phyloP scores from a whole-genome alignment of 2,888 invertebrate species.

The Calameuta pallipes region DNA sequence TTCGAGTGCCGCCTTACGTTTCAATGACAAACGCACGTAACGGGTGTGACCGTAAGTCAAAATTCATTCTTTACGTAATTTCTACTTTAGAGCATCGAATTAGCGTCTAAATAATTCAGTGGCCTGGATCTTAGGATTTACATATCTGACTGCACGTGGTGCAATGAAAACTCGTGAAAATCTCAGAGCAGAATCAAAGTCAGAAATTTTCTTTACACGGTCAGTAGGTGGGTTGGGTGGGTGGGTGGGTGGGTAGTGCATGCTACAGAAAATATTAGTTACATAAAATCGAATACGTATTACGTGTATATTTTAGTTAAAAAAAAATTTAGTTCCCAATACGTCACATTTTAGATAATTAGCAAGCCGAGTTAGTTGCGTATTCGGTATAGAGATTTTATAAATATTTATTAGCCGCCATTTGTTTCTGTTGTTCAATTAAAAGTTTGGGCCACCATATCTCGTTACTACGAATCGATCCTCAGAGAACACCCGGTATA shows the following conservation, averaged over 20 bases:
- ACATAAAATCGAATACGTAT: not conserved
- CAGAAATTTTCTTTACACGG: not conserved
- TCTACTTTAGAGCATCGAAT: not conserved
- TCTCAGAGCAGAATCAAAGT: not conserved
- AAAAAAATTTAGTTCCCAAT: not conserved
- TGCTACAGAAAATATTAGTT: not conserved
- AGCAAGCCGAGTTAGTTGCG: too few species aligned
- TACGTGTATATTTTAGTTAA: not conserved
- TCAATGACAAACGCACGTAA: not conserved
- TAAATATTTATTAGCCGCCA: too few species aligned
- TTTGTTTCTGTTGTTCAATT: too few species aligned
- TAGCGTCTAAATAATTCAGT: constrained; percentile 34
- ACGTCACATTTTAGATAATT: not conserved
- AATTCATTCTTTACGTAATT: not conserved
- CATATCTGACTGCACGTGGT: not conserved
- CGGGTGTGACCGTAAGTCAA: not conserved
- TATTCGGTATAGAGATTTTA: not conserved
- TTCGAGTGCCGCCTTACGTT: not conserved
- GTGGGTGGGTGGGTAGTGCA: too few species aligned
- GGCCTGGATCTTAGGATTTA: constrained; percentile 39
- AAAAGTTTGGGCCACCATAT: not conserved
- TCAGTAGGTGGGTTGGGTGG: not conserved
- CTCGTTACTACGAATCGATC: not conserved
- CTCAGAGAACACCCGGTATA: not conserved
- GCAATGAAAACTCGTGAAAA: not conserved